Evolutionary conservation across 1,140 invertebrate species (phyloP), one percentile per base, ranked within the genome.

Genomic region (Cotesia chilonis): DNA sequence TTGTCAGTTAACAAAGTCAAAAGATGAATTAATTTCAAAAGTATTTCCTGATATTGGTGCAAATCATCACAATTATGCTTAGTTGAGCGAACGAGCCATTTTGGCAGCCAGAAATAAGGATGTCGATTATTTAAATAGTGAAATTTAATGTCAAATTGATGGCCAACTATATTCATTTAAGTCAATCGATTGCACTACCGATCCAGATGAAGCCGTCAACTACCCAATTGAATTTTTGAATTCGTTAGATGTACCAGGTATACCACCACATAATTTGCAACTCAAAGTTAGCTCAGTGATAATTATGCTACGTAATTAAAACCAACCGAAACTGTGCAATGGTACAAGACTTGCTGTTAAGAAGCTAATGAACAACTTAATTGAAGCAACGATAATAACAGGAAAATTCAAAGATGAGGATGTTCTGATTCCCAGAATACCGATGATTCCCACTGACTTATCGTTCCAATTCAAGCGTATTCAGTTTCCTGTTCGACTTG

Each of bases 401-500:
- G 69, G 69, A 12, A 17, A 54, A 12, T 7, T 38, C 17, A 64
- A 52, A 28, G 60, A 47, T 12, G 60, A 64, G n/a, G 60, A 64
- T 36, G 69, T 61, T 35, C 52, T 70, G 20, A 60, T 70, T 9
- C 57, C 59, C 9, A 66, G 78, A n/a, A 78, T 82, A 54, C 71
- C 76, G 28, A 28, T 83, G 61, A 77, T 77, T 51, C 79, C 77
- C 41, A 75, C 74, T 12, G 71, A 82, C 38, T 60, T 77, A 14
- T 80, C 81, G 28, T 79, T 85, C 61, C 54, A 47, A 7, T 71
- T 71, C 28, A 71, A 52, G 54, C 14, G 51, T 5, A 14, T 61
- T 14, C 79, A 86, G 71, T 87, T 89, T 78, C 82, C 84, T 28
- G 67, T 87, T 51, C 70, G 77, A 74, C 72, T 89, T 1, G 85